Conservation (phyloP, 2,888 invertebrate species). For the Scaptomyza cyrtandrae region DNA sequence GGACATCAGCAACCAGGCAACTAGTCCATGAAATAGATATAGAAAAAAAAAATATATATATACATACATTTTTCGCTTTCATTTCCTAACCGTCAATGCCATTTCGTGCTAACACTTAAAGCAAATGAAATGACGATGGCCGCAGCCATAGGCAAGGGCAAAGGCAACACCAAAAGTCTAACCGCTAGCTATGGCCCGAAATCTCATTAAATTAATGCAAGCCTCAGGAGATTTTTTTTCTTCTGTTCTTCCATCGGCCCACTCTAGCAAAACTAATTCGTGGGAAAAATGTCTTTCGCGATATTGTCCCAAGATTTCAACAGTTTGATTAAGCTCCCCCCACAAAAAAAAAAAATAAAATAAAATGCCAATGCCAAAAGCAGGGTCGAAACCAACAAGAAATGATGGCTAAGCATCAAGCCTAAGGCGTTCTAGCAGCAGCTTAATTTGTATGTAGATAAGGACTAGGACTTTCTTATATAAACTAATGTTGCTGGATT, state of each 20-base stretch:
- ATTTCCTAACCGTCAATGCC: slow-evolving; percentile 59
- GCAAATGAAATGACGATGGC: slow-evolving; percentile 60
- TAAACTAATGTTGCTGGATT: slow-evolving; percentile 13
- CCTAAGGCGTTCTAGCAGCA: slow-evolving; percentile 41
- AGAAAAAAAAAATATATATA: slow-evolving; percentile 35
- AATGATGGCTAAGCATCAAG: slow-evolving; percentile 31
- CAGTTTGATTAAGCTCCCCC: slow-evolving; percentile 48
- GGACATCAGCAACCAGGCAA: slow-evolving; percentile 40
- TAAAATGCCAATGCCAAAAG: slow-evolving; percentile 30
- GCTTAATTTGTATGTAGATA: slow-evolving; percentile 41
- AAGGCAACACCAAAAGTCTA: slow-evolving; percentile 34
- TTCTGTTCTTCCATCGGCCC: neutral
- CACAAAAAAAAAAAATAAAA: neutral
- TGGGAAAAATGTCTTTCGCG: slow-evolving; percentile 46
- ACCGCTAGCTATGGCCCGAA: slow-evolving; percentile 58
- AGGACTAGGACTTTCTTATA: slow-evolving; percentile 3
- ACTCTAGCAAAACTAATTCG: slow-evolving; percentile 53
- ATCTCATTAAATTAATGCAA: slow-evolving; percentile 78
- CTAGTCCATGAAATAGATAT: slow-evolving; percentile 21
- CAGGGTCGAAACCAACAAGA: slow-evolving; percentile 19
- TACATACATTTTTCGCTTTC: slow-evolving; percentile 10
- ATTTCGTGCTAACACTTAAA: slow-evolving; percentile 62
- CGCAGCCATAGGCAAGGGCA: slow-evolving; percentile 29
- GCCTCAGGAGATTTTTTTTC: slow-evolving; percentile 66
- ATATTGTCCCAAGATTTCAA: slow-evolving; percentile 62